Base-by-base conservation (phyloP, 2,113 vertebrate genomes). In the Elephantulus edwardii region DNA sequence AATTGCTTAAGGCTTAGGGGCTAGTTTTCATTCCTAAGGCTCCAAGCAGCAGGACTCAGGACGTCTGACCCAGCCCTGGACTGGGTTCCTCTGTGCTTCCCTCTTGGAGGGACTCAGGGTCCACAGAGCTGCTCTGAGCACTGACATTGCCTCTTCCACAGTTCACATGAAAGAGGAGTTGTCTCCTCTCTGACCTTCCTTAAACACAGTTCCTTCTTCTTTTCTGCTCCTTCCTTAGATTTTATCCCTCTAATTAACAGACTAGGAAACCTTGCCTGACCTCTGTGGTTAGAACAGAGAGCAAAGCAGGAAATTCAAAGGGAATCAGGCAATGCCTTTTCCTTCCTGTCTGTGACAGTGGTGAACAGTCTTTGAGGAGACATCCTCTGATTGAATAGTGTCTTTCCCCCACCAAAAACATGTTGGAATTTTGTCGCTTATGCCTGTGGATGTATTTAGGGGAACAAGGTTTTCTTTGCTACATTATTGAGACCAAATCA, bases 231-330 rank as follows among this genome's bases (percentile, higher is more conserved):
- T 72, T 88, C 30, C 68, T 54, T 52, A 68, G 38, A 38, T 54
- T 89, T 62, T 54, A 6, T 92, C 12, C 78, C 50, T 89, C 38
- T 92, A 68, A 74, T 93, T 72, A 84, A 83, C 52, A 93, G 50
- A 62, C 33, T 50, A 19, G 64, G 82, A 88, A 83, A 93, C 33
- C 22, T 89, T 76, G 62, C 19, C 62, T 62, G 75, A 88, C 35
- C 24, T 82, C 33, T 89, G 60, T 58, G 56, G 44, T n/a, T 64
- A 46, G 75, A 90, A 58, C 40, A 83, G 77, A 90, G 83, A 72
- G 75, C 50, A 50, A 81, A 84, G 13, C 78, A n/a, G 24, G 52
- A 52, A 77, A 74, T 78, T 58, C 77, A 81, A 64, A 33, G 30
- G 54, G 79, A 71, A 91, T 10, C 52, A 17, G 6, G 17, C 42